Evolutionary conservation across 2,113 vertebrate genomes (phyloP).

Genomic region (Gadus macrocephalus): DNA sequence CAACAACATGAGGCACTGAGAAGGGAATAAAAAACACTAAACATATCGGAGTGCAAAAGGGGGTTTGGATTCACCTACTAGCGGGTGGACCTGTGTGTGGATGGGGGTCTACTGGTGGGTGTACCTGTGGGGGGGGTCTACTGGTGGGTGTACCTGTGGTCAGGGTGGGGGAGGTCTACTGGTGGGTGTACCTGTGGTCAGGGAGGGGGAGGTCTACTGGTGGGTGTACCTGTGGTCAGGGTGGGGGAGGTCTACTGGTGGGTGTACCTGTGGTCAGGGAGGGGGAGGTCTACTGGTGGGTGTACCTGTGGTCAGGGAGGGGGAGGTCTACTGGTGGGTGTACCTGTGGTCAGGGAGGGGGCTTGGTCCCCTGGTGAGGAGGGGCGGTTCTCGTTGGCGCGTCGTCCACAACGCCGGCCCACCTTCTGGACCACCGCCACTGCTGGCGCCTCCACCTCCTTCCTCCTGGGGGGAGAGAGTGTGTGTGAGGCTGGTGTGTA

Average conservation of each 20-base stretch:
- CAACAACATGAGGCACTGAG: too few relatives aligned
- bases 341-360: conserved; percentile 79
- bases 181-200: background rate
- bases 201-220: background rate
- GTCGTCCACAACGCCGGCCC: conserved; percentile 77
- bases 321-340: background rate
- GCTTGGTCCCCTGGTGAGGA: conserved; percentile 75
- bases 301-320: conserved; percentile 31
- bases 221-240: background rate
- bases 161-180: background rate
- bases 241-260: background rate
- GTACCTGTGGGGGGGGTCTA: too few relatives aligned
- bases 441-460: conserved; percentile 66
- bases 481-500: background rate
- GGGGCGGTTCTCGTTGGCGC: conserved; percentile 76
- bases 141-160: too few relatives aligned
- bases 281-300: too few relatives aligned
- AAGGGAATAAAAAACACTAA: too few relatives aligned
- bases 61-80: too few relatives aligned
- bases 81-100: too few relatives aligned
- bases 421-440: conserved; percentile 56
- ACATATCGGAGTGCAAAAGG: too few relatives aligned
- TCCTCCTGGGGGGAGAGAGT: conserved; percentile 52
- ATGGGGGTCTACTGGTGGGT: too few relatives aligned
- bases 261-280: too few relatives aligned